Evolutionary conservation across 30 jellyfish, hydroid and myxozoan species (phyloP).

Genomic region (Chironex yamaguchii): DNA sequence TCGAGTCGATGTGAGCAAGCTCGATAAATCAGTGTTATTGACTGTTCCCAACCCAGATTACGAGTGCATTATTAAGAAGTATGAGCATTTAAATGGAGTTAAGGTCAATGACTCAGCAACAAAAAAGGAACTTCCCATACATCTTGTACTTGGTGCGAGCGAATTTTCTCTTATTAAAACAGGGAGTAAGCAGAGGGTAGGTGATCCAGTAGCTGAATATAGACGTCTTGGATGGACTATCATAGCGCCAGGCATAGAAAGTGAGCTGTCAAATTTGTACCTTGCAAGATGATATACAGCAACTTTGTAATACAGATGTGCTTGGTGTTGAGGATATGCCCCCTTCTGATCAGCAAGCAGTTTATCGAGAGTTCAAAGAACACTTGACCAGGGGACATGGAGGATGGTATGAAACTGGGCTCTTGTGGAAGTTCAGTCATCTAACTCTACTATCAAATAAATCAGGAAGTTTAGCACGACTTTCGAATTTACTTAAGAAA

Average conservation of each 20-base stretch:
- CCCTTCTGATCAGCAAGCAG: conserved; percentile 43
- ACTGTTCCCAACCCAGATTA: conserved; percentile 61
- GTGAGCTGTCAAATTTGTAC: neutral
- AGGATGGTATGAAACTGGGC: conserved; percentile 65
- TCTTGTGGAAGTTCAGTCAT: neutral
- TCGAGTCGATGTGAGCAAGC: conserved; percentile 43
- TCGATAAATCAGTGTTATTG: conserved; percentile 22
- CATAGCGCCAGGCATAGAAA: neutral
- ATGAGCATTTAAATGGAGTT: conserved; percentile 55
- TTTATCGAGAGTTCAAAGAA: conserved; percentile 72
- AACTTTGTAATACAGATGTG: conserved; percentile 52
- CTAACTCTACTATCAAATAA: neutral
- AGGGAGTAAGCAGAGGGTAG: conserved; percentile 13
- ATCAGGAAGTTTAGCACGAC: conserved; percentile 34
- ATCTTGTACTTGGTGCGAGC: conserved; percentile 57
- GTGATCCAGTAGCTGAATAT: conserved; percentile 71
- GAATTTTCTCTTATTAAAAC: conserved; percentile 46
- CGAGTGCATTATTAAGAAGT: conserved; percentile 6
- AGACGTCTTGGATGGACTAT: neutral
- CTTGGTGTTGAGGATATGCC: conserved; percentile 63
- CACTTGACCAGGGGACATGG: conserved; percentile 44
- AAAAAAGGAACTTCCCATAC: conserved; percentile 59
- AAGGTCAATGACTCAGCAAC: conserved; percentile 33
- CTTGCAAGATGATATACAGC: conserved; percentile 38
- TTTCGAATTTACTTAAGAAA: neutral